A percentile compares a stretch with the other conserved stretches of the same genome.
These are phyloP conservation scores for Drosophila borborema DNA, from an alignment of 2,888 invertebrate species.

Conservation along the genomic window DNA sequence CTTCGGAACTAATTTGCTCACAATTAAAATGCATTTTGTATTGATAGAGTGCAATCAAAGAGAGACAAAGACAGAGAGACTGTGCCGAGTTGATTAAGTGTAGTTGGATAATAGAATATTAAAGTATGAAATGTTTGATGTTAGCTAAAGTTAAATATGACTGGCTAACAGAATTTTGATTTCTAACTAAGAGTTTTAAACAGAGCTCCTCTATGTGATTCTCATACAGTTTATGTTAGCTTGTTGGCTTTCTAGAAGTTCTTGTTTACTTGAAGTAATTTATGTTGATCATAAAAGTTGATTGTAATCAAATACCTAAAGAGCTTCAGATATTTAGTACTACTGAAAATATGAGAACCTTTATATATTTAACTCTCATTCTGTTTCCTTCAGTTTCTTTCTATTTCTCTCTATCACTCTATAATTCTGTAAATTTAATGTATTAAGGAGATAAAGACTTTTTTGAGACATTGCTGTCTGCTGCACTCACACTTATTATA, in stretches of 20 bases:
- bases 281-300: too few species aligned
- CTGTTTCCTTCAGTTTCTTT: neutral
- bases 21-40: slow-evolving; percentile 18
- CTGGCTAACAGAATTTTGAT: neutral
- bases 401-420: neutral
- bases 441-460: too few species aligned
- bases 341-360: too few species aligned
- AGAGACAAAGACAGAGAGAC: too few species aligned
- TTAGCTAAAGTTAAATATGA: too few species aligned
- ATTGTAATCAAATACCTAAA: neutral
- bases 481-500: too few species aligned
- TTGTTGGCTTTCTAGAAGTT: too few species aligned
- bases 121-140: neutral
- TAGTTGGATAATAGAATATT: neutral
- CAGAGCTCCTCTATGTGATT: neutral
- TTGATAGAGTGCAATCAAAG: neutral
- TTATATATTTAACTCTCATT: too few species aligned
- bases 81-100: neutral
- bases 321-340: too few species aligned
- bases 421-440: too few species aligned
- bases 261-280: too few species aligned
- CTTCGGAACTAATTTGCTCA: slow-evolving; percentile 33
- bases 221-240: neutral
- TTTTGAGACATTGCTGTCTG: too few species aligned
- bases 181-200: neutral